phyloP scores from a whole-genome alignment of 2,888 invertebrate species.

The Ormyrus thymus region DNA sequence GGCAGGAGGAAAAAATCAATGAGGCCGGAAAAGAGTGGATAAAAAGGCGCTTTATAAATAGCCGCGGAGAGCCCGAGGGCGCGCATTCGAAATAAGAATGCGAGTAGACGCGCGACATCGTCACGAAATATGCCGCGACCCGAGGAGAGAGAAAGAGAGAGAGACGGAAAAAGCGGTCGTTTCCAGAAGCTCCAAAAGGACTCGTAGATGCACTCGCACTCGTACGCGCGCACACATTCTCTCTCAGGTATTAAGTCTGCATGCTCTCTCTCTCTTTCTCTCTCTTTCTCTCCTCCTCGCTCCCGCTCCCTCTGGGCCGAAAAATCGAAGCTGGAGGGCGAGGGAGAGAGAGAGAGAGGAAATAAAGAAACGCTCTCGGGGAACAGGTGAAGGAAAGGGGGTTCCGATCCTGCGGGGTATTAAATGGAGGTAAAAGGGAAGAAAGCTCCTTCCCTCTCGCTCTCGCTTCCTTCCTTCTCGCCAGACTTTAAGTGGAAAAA shows the following conservation, averaged over 20 bases:
- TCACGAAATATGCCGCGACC: constrained; percentile 16
- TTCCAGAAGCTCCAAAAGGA: constrained; percentile 47
- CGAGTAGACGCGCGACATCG: background rate
- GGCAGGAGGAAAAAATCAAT: constrained; percentile 34
- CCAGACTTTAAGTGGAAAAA: constrained; percentile 48
- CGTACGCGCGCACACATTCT: background rate
- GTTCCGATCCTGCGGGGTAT: too few species aligned
- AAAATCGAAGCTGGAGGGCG: constrained; percentile 34
- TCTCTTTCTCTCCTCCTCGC: too few species aligned
- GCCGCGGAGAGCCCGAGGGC: background rate
- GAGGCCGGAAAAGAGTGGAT: constrained; percentile 27
- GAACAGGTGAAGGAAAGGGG: background rate
- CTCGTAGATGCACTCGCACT: constrained; percentile 1
- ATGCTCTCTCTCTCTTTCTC: too few species aligned
- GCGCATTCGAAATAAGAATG: constrained; percentile 11
- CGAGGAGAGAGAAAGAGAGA: constrained; percentile 14
- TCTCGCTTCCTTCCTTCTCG: background rate
- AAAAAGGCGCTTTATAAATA: constrained; percentile 49
- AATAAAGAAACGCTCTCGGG: background rate
- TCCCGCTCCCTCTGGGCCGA: background rate
- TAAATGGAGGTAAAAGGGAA: constrained; percentile 15
- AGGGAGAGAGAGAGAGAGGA: background rate
- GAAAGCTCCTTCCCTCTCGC: constrained; percentile 1
- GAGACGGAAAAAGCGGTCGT: background rate
- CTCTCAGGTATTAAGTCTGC: background rate